Conservation (phyloP, 2,113 vertebrate species). For the Rallus limicola region DNA sequence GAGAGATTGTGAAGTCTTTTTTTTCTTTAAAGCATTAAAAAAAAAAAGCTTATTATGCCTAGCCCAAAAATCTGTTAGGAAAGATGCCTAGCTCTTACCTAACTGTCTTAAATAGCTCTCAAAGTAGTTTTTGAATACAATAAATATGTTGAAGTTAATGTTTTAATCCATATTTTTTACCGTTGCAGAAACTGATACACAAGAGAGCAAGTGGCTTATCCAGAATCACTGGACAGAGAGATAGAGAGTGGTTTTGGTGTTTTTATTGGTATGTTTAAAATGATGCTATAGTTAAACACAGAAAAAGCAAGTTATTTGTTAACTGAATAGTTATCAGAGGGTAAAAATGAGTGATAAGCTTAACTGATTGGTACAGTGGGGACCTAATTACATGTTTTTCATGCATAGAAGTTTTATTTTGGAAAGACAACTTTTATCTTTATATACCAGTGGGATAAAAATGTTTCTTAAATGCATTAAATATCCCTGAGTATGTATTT, state of each 20-base stretch:
- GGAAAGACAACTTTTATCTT: neutral
- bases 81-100: neutral
- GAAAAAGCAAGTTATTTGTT: neutral
- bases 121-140: neutral
- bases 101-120: neutral
- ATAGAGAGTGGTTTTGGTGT: neutral
- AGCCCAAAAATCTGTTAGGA: neutral
- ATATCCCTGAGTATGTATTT: neutral
- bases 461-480: neutral
- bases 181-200: neutral
- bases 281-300: neutral
- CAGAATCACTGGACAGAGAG: neutral
- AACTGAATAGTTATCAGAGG: neutral
- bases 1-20: neutral
- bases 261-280: neutral
- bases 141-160: neutral
- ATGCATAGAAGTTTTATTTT: neutral
- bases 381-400: neutral
- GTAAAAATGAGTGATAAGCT: neutral
- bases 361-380: neutral
- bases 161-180: neutral
- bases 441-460: neutral
- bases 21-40: neutral
- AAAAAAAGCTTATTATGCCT: neutral
- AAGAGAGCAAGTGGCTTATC: neutral